Conservation (phyloP, 1,140 invertebrate genomes). For the Rhagoletis pomonella region DNA sequence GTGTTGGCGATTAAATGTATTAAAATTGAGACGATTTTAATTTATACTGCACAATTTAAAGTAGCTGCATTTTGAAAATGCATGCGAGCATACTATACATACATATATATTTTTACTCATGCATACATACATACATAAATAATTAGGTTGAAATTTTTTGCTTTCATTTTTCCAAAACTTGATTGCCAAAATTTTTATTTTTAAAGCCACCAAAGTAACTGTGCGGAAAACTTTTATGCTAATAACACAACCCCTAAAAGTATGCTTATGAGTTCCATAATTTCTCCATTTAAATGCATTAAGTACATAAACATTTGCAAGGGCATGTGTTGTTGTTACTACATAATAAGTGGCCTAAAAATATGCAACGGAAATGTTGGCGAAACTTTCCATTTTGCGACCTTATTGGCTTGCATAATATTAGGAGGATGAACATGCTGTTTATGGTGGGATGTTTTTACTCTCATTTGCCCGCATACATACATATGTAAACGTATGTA, state of each 20-base stretch:
- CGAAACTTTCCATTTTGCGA: slow-evolving; percentile 3
- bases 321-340: background rate
- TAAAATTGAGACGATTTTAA: background rate
- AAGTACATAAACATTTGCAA: background rate
- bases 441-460: background rate
- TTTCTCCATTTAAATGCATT: slow-evolving; percentile 48
- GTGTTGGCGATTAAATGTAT: too few species aligned
- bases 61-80: too few species aligned
- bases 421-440: background rate
- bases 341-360: slow-evolving; percentile 18
- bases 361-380: slow-evolving; percentile 11
- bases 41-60: too few species aligned
- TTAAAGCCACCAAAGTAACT: too few species aligned
- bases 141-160: too few species aligned
- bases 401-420: background rate
- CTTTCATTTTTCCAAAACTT: background rate
- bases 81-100: too few species aligned
- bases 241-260: background rate
- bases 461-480: background rate
- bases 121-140: too few species aligned
- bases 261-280: background rate
- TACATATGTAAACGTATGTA: background rate
- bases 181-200: too few species aligned
- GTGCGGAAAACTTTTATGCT: too few species aligned
- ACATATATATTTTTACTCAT: background rate